Conservation (phyloP, 2,797 vertebrate genomes). For the Enteromius unitaeniatus region DNA sequence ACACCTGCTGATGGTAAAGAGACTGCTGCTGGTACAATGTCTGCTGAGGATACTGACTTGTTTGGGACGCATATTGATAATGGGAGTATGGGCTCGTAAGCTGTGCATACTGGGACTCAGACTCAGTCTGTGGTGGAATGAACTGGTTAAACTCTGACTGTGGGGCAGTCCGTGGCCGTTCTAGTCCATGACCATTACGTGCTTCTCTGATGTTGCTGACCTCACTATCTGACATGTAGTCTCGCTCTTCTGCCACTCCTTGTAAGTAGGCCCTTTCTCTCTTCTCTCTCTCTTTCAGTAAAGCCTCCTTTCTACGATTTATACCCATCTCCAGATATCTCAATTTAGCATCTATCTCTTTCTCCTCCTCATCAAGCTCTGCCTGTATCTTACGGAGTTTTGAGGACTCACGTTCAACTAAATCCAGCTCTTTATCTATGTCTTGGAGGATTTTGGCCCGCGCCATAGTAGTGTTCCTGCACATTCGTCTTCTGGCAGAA, state of each 20-base stretch:
- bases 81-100: conserved; percentile 92
- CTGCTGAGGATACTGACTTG: conserved; percentile 90
- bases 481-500: conserved; percentile 92
- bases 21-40: conserved; percentile 91
- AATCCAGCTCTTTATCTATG: conserved; percentile 97
- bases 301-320: conserved; percentile 95
- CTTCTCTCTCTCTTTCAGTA: conserved; percentile 97
- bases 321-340: conserved; percentile 99
- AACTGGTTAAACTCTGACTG: conserved; percentile 96
- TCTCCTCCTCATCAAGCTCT: conserved; percentile 98
- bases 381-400: conserved; percentile 99
- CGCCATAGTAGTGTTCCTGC: conserved; percentile 96
- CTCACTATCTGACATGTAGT: conserved; percentile 99
- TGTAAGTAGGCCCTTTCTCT: conserved; percentile 97
- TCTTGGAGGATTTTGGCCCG: conserved; percentile 98
- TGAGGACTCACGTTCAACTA: conserved; percentile 97
- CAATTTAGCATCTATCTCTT: conserved; percentile 98
- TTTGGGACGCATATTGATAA: conserved; percentile 92
- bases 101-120: conserved; percentile 92
- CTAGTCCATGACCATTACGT: conserved; percentile 86
- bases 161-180: conserved; percentile 94
- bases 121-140: conserved; percentile 93
- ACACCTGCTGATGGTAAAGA: conserved; percentile 92
- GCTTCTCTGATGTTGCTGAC: conserved; percentile 92
- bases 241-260: conserved; percentile 97